Evolutionary conservation across 2,113 vertebrate genomes (phyloP), one percentile per base, ranked within the genome.

Genomic region (Origma solitaria): DNA sequence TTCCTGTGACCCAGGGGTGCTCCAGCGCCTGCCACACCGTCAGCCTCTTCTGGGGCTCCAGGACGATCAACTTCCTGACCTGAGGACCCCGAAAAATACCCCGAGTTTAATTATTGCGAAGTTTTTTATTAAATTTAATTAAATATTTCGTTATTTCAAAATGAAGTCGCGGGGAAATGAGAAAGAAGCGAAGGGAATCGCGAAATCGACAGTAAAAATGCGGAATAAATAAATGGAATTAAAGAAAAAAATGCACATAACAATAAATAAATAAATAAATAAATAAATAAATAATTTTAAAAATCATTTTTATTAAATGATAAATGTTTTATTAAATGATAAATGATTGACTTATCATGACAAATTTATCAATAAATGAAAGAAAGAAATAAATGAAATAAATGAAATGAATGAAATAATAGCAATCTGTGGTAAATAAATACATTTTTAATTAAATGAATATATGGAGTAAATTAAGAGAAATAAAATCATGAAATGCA

Each of bases 1-100:
- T 99, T 10, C 99, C 99, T 0, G 98, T 98, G 13, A 99, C 98
- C 99, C 99, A 99, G 4, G 98, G 98, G 45, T 99, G 98, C 86
- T 98, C 96, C 93, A 99, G 96, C 0, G 98, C 98, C 95, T 99
- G 98, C 1, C 92, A 95, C 5, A 98, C 98, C 0, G 97, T 98
- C 82, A 99, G 97, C 7, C 99, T 98, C 94, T 98, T 98, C 76
- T 92, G 97, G 33, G 98, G 98, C 58, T 99, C 98, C 79, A 98
- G 60, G 10, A 99, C 98, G 0, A 99, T 98, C 94, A 99, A 85
- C 82, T 98, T 99, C 62, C 98, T 97, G 31, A 99, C 98, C 99
- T 99, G 94, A 2, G 22, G 56, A 62, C 53, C 10, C 9, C 1
- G 0, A 33, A 76, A 80, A 78, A 4, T 3, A 1, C 27, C 2